A percentile compares a stretch with the other conserved stretches of the same genome.
Evolutionary conservation across 35 echinoderm and acorn worm genomes (phyloP).

Genomic region (Eucidaris tribuloides): DNA sequence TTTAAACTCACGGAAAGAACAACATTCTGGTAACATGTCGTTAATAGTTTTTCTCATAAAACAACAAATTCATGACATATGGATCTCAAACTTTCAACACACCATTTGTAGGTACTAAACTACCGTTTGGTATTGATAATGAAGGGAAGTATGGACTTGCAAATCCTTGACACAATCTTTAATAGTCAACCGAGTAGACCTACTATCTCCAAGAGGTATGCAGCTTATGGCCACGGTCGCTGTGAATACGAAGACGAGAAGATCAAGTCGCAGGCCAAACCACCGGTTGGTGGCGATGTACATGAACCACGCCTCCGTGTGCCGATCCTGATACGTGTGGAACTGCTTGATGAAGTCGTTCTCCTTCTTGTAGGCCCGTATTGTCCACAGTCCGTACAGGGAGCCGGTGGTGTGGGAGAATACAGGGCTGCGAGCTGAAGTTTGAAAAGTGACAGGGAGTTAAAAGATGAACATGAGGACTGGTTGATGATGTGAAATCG

Average conservation of each 20-base stretch:
- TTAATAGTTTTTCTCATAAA: no score
- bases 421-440: constrained; percentile 83
- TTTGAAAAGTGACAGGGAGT: neutral
- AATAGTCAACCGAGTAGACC: no score
- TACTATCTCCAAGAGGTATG: constrained; percentile 52
- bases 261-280: constrained; percentile 76
- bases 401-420: constrained; percentile 87
- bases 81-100: no score
- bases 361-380: constrained; percentile 81
- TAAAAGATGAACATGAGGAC: no score
- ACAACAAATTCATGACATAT: no score
- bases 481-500: no score
- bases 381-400: constrained; percentile 69
- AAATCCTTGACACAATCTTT: no score
- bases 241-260: constrained; percentile 59
- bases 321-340: constrained; percentile 58
- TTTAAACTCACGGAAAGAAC: no score
- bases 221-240: constrained; percentile 42
- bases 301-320: constrained; percentile 83
- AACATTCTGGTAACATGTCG: no score
- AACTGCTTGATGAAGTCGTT: constrained; percentile 59
- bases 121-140: no score
- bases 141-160: no score
- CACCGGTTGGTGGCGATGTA: constrained; percentile 65
- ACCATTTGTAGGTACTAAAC: no score